These are phyloP conservation scores for Lypha dubia DNA, from an alignment of 2,888 invertebrate genomes.

Conservation along the genomic window DNA sequence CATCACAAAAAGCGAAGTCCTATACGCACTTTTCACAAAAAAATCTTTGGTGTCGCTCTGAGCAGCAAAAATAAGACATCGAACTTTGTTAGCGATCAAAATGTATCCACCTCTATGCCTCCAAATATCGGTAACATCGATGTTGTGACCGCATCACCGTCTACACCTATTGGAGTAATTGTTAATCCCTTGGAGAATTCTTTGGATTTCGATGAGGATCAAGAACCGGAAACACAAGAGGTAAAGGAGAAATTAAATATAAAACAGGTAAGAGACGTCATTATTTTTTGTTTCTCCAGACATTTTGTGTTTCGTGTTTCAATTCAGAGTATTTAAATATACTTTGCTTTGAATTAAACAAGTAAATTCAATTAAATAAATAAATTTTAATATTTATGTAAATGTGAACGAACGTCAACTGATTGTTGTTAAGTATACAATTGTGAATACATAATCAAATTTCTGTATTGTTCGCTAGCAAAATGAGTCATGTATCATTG, in stretches of 20 bases:
- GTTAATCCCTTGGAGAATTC: slow-evolving; percentile 86
- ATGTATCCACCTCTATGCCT: slow-evolving; percentile 72
- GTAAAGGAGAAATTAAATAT: slow-evolving; percentile 52
- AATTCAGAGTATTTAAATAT: no score
- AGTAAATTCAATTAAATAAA: background rate
- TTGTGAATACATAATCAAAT: background rate
- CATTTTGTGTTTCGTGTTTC: background rate
- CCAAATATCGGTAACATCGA: slow-evolving; percentile 72
- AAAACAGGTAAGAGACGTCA: slow-evolving; percentile 58
- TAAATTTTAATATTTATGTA: background rate
- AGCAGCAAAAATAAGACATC: slow-evolving; percentile 83
- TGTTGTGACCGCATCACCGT: slow-evolving; percentile 74
- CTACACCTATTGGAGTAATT: slow-evolving; percentile 85
- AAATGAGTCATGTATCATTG: no score
- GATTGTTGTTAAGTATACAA: background rate
- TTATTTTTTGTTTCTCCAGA: background rate
- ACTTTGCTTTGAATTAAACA: no score
- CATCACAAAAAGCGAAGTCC: slow-evolving; percentile 82
- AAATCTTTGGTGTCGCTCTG: slow-evolving; percentile 83
- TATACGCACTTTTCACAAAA: slow-evolving; percentile 82
- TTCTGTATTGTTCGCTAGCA: background rate
- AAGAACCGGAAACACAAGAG: slow-evolving; percentile 70
- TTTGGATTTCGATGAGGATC: slow-evolving; percentile 81
- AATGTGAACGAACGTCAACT: slow-evolving; percentile 2
- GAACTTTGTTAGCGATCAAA: slow-evolving; percentile 82